Conservation (phyloP, 2,113 vertebrate species). For the Pelmatolapia mariae region DNA sequence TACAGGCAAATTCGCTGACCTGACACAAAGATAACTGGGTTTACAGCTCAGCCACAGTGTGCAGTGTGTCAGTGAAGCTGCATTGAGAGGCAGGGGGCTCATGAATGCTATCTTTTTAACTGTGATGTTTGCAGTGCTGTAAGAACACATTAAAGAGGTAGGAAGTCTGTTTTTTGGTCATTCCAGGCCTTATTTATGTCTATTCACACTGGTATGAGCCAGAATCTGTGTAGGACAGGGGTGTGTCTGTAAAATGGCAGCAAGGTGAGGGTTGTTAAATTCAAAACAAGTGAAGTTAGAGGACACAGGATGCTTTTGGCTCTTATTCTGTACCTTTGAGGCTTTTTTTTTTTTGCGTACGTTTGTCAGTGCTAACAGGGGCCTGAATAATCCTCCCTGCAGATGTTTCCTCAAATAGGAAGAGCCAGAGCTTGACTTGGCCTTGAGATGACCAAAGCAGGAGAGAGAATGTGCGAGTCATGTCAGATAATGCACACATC, state of each 20-base stretch:
- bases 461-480: neutral
- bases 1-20: neutral
- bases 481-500: neutral
- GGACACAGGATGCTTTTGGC: neutral
- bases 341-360: neutral
- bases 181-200: neutral
- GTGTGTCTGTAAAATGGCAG: neutral
- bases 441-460: neutral
- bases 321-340: neutral
- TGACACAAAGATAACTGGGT: neutral
- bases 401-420: slow-evolving; percentile 58
- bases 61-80: neutral
- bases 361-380: neutral
- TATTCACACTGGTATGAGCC: neutral
- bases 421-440: neutral
- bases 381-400: slow-evolving; percentile 13
- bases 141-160: neutral
- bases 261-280: neutral
- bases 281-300: neutral
- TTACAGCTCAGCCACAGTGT: neutral
- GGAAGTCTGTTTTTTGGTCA: neutral
- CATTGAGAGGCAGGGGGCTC: neutral
- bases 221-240: neutral
- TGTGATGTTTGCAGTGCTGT: neutral
- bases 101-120: neutral